phyloP scores from a whole-genome alignment of 2,797 vertebrate genomes.

The Varecia variegata region DNA sequence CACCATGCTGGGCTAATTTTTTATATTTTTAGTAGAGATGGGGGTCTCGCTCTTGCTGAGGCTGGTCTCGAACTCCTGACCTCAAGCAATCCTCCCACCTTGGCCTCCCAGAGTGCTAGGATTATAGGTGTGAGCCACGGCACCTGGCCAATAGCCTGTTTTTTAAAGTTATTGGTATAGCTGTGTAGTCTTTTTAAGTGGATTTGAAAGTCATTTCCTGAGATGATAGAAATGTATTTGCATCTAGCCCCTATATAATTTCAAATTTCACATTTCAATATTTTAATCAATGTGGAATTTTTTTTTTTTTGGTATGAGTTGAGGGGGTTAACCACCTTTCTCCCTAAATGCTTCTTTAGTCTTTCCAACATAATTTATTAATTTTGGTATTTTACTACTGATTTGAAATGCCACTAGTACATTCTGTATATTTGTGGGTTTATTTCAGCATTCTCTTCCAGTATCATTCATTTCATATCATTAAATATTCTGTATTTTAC shows the following conservation, averaged over 20 bases:
- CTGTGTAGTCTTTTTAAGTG: background rate
- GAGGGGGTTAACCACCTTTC: background rate
- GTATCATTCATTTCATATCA: background rate
- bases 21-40: too few species aligned
- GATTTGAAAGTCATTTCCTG: background rate
- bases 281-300: background rate
- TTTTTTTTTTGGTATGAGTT: background rate
- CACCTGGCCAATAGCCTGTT: background rate
- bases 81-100: too few species aligned
- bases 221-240: background rate
- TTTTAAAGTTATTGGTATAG: background rate
- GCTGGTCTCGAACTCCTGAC: too few species aligned
- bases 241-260: background rate
- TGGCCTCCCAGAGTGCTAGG: too few species aligned
- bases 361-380: background rate
- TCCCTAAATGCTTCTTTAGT: background rate
- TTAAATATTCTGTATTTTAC: constrained; percentile 6
- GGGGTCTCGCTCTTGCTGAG: too few species aligned
- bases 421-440: background rate
- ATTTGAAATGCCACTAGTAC: background rate
- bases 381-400: background rate
- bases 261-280: background rate
- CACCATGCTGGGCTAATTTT: too few species aligned
- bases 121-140: too few species aligned
- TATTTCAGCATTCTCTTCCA: background rate